Evolutionary conservation across 1,140 invertebrate genomes (phyloP).

Genomic region (Drosophila teissieri): DNA sequence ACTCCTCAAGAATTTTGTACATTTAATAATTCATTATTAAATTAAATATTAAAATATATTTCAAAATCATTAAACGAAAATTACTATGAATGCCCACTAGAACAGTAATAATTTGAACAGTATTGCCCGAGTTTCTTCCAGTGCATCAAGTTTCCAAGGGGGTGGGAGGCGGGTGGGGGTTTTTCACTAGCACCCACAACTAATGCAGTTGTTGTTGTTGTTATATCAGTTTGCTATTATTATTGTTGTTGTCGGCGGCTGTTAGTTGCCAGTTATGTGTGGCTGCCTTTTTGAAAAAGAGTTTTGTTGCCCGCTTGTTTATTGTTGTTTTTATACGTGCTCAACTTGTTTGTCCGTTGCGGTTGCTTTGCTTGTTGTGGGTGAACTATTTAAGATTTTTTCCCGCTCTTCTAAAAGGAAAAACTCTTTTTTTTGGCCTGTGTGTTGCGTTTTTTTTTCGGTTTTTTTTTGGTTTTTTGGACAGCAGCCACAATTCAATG

Average conservation of each 20-base stretch:
- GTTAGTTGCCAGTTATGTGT: constrained; percentile 39
- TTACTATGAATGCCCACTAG: neutral
- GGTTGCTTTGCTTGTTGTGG: constrained; percentile 5
- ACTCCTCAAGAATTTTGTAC: no score
- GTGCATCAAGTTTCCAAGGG: neutral
- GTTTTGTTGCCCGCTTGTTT: constrained; percentile 38
- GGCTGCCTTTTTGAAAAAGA: constrained; percentile 45
- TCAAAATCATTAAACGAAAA: no score
- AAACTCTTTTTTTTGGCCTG: constrained; percentile 48
- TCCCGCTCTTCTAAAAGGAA: constrained; percentile 39
- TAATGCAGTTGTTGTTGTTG: constrained; percentile 35
- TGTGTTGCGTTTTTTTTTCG: neutral
- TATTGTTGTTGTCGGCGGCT: constrained; percentile 14
- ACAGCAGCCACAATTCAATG: constrained; percentile 68
- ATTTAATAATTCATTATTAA: no score
- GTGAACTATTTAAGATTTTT: constrained; percentile 42
- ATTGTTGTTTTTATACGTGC: constrained; percentile 43
- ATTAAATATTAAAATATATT: no score
- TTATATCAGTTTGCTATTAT: constrained; percentile 20
- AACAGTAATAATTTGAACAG: neutral
- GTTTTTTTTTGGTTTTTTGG: constrained; percentile 8
- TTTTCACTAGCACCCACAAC: constrained; percentile 35
- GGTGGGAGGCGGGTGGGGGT: constrained; percentile 8
- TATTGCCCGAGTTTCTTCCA: neutral
- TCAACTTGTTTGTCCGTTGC: constrained; percentile 23